These are phyloP conservation scores for Zophobas atratus DNA, from an alignment of 1,140 invertebrate genomes.

Conservation along the genomic window DNA sequence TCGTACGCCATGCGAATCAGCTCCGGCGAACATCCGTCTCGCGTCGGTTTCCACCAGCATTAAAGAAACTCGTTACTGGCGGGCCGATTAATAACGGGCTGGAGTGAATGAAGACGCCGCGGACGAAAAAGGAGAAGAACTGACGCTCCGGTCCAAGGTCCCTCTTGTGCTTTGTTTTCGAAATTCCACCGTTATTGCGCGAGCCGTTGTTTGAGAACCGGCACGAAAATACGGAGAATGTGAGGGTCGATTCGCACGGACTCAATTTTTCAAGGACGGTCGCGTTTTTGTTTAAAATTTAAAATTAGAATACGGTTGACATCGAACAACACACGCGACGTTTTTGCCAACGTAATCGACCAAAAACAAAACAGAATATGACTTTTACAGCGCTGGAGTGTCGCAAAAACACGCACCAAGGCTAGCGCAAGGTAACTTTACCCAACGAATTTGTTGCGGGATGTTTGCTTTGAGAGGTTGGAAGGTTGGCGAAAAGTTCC, in stretches of 20 bases:
- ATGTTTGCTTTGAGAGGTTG: background rate
- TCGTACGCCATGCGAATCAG: slow-evolving; percentile 3
- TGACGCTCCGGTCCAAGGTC: background rate
- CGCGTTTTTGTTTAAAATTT: background rate
- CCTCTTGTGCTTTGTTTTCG: background rate
- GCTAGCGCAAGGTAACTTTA: slow-evolving; percentile 8
- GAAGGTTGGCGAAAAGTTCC: background rate
- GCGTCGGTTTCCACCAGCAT: slow-evolving; percentile 4
- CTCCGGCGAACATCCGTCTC: slow-evolving; percentile 6
- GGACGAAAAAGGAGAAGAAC: background rate
- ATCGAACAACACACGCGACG: background rate
- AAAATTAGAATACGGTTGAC: background rate
- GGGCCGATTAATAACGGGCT: background rate
- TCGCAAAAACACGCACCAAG: slow-evolving; percentile 12
- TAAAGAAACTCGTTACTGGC: slow-evolving; percentile 27
- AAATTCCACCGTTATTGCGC: slow-evolving; percentile 9
- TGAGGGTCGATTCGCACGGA: slow-evolving; percentile 8
- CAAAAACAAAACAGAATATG: slow-evolving; percentile 1
- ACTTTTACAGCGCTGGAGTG: background rate
- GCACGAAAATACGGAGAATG: background rate
- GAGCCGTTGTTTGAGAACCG: slow-evolving; percentile 10
- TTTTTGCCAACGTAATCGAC: background rate
- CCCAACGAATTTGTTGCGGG: background rate
- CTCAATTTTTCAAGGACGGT: slow-evolving; percentile 13
- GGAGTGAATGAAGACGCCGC: background rate